Percentiles rank a stretch among this genome's conserved stretches.
Evolutionary conservation across 2,888 invertebrate species (phyloP).

Genomic region (Aleiodes testaceus): DNA sequence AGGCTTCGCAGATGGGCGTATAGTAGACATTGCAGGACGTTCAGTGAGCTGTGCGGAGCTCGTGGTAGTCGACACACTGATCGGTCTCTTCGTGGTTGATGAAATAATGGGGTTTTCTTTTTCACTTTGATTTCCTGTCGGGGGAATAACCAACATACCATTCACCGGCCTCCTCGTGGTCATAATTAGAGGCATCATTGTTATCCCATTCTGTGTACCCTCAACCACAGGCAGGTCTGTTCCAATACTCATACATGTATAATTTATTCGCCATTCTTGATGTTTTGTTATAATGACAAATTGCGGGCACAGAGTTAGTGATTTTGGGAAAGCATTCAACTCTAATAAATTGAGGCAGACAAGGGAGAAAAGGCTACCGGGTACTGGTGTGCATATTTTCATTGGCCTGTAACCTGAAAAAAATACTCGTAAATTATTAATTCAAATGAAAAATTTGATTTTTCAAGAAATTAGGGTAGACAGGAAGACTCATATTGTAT

Average conservation of each 20-base stretch:
- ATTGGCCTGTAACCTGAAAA: constrained; percentile 60
- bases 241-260: constrained; percentile 60
- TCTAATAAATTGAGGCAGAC: constrained; percentile 62
- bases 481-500: too few species aligned
- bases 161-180: constrained; percentile 11
- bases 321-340: constrained; percentile 60
- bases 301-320: constrained; percentile 61
- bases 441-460: background rate
- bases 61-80: too few species aligned
- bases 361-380: constrained; percentile 62
- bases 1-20: background rate
- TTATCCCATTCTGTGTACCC: constrained; percentile 2
- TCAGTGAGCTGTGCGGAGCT: too few species aligned
- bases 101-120: background rate
- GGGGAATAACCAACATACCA: constrained; percentile 22
- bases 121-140: background rate
- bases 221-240: constrained; percentile 52
- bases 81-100: background rate
- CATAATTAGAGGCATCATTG: constrained; percentile 11
- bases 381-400: constrained; percentile 60
- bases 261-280: constrained; percentile 63
- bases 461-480: background rate
- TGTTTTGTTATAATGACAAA: constrained; percentile 59
- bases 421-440: background rate
- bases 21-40: background rate